Evolutionary conservation across 2,113 vertebrate genomes (phyloP), one percentile per base, ranked within the genome.

Genomic region (Hypanus sabinus): DNA sequence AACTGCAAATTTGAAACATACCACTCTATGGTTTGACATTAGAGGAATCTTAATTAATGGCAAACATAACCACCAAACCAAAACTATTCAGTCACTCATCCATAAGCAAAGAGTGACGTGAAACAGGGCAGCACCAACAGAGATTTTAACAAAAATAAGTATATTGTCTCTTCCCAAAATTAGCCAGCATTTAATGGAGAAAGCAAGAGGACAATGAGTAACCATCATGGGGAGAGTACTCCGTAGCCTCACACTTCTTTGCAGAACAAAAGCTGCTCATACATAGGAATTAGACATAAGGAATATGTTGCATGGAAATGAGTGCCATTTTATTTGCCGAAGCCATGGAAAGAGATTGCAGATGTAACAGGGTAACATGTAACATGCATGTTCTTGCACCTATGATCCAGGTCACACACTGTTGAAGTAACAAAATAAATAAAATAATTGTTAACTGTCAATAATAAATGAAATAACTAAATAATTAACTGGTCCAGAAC

Each of bases 91-190:
- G 85, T 90, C 85, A 33, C n/a, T 90, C 65, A 90, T 90, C 60
- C 38, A 65, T 90, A 33, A 90, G 62, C 14, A 90, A n/a, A 90
- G 62, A 88, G 16, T 90, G 85, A 68, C 60, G 65, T 90, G 85
- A 65, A 90, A 90, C 85, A 90, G 57, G 30, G 85, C 85, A 68
- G 85, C n/a, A 65, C 60, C 62, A 90, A 65, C 8, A 90, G n/a
- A 16, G 38, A 68, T 36, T 20, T 90, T 18, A 33, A 88, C n/a
- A 27, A 90, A 90, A 90, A 90, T 62, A 87, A 87, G 16, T n/a
- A 85, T 0, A 33, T 20, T 65, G 60, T n/a, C 16, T 65, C n/a
- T n/a, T 36, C 60, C 60, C 30, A 90, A 14, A 65, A 90, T 33
- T 60, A 90, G 14, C 85, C n/a, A 65, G 85, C 60, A 65, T 62